Conservation (phyloP, 2,888 invertebrate genomes). For the Leptarthrus brevirostris region DNA sequence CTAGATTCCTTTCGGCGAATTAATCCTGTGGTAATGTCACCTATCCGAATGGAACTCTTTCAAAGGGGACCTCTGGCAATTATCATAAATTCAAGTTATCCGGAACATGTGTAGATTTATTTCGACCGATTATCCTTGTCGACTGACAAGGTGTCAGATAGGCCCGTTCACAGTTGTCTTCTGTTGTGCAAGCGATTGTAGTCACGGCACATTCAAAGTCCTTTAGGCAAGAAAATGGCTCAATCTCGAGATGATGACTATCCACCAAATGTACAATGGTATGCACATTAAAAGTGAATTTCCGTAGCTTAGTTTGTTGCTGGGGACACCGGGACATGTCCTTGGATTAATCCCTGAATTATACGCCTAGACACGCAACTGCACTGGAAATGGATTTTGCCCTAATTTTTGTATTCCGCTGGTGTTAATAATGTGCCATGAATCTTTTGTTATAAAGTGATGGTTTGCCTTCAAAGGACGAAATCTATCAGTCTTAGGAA, state of each 20-base stretch:
- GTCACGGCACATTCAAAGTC: not conserved
- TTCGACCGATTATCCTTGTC: constrained; percentile 26
- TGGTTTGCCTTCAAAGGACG: not conserved
- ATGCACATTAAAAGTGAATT: constrained; percentile 1
- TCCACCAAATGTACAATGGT: not conserved
- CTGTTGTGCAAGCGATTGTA: constrained; percentile 39
- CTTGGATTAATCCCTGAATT: constrained; percentile 40
- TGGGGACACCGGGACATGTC: constrained; percentile 17
- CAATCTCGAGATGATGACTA: constrained; percentile 4
- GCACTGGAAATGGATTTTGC: constrained; percentile 37
- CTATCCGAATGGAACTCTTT: constrained; percentile 19
- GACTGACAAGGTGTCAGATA: constrained; percentile 43
- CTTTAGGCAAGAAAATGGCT: constrained; percentile 11
- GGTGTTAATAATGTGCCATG: constrained; percentile 29
- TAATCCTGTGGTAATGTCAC: constrained; percentile 31
- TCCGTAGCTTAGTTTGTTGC: no score
- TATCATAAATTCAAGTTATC: constrained; percentile 24
- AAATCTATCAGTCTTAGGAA: no score
- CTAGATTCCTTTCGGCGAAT: constrained; percentile 9
- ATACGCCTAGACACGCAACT: constrained; percentile 34
- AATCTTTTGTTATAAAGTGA: constrained; percentile 6
- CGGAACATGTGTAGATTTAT: constrained; percentile 27
- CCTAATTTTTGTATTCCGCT: constrained; percentile 21
- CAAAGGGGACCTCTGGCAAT: constrained; percentile 4
- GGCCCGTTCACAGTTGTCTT: not conserved